Percentiles rank a stretch among this genome's conserved stretches.
Conservation (phyloP, 1,140 invertebrate genomes). For the Leptinotarsa lineolata region DNA sequence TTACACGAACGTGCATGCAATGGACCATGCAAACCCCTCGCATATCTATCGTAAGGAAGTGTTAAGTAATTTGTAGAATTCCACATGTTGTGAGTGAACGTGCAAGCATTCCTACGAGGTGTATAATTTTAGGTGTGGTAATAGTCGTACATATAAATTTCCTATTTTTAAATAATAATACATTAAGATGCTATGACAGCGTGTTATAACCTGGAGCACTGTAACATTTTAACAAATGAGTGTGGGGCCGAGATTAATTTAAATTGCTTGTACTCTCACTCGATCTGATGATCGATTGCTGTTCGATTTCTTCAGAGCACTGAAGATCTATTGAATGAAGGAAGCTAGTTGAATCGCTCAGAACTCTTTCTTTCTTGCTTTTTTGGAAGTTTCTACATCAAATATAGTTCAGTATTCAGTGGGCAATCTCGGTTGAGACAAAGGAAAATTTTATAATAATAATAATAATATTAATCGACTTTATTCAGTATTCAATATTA, state of each 20-base stretch:
- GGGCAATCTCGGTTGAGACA: no score
- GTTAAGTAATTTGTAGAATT: slow-evolving; percentile 8
- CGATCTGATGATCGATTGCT: background rate
- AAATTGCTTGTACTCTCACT: background rate
- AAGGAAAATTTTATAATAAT: no score
- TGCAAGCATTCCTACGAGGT: background rate
- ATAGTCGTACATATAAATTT: slow-evolving; percentile 9
- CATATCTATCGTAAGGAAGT: slow-evolving; percentile 6
- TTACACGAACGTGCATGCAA: background rate
- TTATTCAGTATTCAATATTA: no score
- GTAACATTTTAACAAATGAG: background rate
- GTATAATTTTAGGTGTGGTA: slow-evolving; percentile 8
- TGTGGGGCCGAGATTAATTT: background rate
- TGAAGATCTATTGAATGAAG: no score
- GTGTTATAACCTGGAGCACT: background rate
- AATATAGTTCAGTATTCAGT: no score
- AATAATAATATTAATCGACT: no score
- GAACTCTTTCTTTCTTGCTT: no score
- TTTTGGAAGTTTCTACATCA: no score
- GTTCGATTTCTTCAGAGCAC: background rate
- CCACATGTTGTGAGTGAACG: background rate
- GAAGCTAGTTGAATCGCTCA: no score
- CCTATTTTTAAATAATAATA: slow-evolving; percentile 9
- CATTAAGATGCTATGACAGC: slow-evolving; percentile 3
- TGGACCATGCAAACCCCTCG: background rate